Evolutionary conservation across 2,113 vertebrate species (phyloP).

Genomic region (Nothocercus julius): DNA sequence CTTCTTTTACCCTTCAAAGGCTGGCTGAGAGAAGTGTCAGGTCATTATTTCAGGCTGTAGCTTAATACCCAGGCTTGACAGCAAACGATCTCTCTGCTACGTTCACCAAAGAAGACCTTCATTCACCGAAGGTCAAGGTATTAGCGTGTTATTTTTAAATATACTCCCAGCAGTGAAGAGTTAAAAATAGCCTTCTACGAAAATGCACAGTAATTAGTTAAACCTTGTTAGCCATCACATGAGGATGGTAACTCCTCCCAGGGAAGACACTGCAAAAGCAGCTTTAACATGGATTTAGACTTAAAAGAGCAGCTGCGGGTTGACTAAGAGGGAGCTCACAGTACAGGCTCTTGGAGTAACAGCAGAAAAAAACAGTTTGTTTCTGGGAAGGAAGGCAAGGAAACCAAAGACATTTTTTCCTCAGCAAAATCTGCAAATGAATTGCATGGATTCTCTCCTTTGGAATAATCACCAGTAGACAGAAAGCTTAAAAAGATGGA

Average conservation of each 20-base stretch:
- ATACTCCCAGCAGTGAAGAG: constrained; percentile 39
- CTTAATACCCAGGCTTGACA: constrained; percentile 12
- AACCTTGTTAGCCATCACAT: constrained; percentile 71
- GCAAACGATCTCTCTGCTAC: background rate
- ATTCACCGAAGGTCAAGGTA: constrained; percentile 62
- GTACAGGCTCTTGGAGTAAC: constrained; percentile 11
- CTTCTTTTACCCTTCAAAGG: constrained; percentile 48
- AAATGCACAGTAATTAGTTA: constrained; percentile 71
- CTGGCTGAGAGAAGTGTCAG: constrained; percentile 44
- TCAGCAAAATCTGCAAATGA: background rate
- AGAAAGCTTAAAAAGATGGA: constrained; percentile 82
- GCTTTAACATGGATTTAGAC: constrained; percentile 63
- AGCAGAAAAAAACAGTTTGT: background rate
- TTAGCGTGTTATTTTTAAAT: constrained; percentile 75
- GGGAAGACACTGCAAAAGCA: constrained; percentile 62
- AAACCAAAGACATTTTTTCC: background rate
- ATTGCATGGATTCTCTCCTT: constrained; percentile 32
- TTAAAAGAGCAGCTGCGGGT: constrained; percentile 53
- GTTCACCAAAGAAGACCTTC: constrained; percentile 30
- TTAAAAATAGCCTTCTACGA: constrained; percentile 69
- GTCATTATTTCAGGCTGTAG: constrained; percentile 53
- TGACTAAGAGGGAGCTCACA: constrained; percentile 7
- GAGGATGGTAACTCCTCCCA: constrained; percentile 68
- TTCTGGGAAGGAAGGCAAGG: background rate
- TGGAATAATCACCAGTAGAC: background rate